phyloP scores from a whole-genome alignment of 2,797 vertebrate species.

The Lycodopsis pacificus region DNA sequence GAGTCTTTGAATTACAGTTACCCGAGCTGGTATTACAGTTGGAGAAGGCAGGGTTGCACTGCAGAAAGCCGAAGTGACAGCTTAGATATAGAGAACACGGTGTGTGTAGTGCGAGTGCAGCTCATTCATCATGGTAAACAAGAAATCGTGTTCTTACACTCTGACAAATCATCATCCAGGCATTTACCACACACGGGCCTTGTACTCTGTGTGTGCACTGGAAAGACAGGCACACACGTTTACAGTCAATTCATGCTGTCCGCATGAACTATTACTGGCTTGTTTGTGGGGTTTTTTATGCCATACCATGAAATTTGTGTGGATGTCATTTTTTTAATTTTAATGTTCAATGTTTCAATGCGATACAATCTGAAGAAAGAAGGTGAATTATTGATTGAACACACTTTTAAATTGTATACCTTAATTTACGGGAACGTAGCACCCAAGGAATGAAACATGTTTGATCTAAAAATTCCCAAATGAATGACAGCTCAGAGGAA shows the following conservation, averaged over 20 bases:
- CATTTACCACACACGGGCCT: constrained; percentile 75
- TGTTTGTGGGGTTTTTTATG: constrained; percentile 59
- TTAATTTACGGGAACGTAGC: neutral
- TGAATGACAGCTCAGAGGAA: neutral
- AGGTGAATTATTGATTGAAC: constrained; percentile 5
- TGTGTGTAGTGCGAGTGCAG: constrained; percentile 68
- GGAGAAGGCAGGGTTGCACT: constrained; percentile 65
- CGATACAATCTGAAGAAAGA: constrained; percentile 19
- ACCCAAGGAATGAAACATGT: neutral
- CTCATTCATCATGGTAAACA: constrained; percentile 86
- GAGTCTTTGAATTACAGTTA: constrained; percentile 67
- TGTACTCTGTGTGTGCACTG: constrained; percentile 47
- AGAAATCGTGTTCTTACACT: constrained; percentile 75
- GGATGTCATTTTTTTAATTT: constrained; percentile 30
- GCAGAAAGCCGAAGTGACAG: constrained; percentile 76
- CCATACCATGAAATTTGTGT: constrained; percentile 58
- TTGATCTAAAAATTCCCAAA: neutral
- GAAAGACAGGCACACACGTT: constrained; percentile 57
- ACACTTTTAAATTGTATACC: neutral
- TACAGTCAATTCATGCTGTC: constrained; percentile 68
- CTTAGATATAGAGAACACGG: constrained; percentile 71
- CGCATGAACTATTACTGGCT: constrained; percentile 53
- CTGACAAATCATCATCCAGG: constrained; percentile 82
- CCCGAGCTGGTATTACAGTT: constrained; percentile 67
- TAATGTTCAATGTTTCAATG: no score